Evolutionary conservation across 2,888 invertebrate genomes (phyloP).

Genomic region (Argyra leucocephala): DNA sequence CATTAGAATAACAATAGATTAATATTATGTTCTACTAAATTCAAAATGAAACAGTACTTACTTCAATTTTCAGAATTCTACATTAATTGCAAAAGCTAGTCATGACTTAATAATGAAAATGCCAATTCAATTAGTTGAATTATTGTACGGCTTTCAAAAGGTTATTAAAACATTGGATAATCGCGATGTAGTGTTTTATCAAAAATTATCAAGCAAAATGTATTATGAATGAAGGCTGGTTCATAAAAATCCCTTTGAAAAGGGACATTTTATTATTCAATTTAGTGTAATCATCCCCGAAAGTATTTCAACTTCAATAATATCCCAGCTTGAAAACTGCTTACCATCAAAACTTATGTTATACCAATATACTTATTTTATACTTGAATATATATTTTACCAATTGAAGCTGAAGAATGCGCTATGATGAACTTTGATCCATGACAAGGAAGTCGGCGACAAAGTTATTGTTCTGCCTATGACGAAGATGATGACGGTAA

Average conservation of each 20-base stretch:
- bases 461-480: constrained; percentile 57
- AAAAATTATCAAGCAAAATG: constrained; percentile 84
- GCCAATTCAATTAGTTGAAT: constrained; percentile 81
- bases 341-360: constrained; percentile 63
- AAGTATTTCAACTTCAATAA: constrained; percentile 58
- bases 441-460: constrained; percentile 58
- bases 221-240: constrained; percentile 90
- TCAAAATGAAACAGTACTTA: no score
- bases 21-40: no score
- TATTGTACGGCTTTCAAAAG: constrained; percentile 91
- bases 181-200: constrained; percentile 78
- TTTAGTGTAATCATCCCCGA: constrained; percentile 85
- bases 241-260: constrained; percentile 87
- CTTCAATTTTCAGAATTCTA: no score
- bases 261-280: constrained; percentile 78
- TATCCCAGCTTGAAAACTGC: constrained; percentile 68
- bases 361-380: no score
- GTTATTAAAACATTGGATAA: constrained; percentile 78
- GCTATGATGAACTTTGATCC: constrained; percentile 61
- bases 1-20: no score
- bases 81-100: constrained; percentile 55
- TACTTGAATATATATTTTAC: no score
- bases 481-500: constrained; percentile 72
- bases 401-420: constrained; percentile 41
- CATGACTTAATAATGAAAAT: constrained; percentile 73